A percentile compares a stretch with the other conserved stretches of the same genome.
These are phyloP conservation scores for Vidua macroura DNA, from an alignment of 2,113 vertebrate genomes.

Conservation along the genomic window DNA sequence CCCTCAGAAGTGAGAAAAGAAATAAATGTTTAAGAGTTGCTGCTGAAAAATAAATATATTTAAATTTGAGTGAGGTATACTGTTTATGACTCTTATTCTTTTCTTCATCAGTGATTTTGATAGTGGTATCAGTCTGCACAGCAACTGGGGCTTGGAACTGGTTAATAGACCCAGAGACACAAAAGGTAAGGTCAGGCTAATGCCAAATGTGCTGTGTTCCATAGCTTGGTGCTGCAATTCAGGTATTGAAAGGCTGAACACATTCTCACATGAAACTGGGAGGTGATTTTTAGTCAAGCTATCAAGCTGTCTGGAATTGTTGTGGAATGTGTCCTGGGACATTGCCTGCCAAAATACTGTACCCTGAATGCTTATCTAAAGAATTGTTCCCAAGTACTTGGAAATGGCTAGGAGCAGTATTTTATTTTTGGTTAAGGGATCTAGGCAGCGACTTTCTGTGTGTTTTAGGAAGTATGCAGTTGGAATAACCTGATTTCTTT, in stretches of 20 bases:
- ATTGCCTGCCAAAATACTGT: not conserved
- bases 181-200: conserved; percentile 81
- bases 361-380: not conserved
- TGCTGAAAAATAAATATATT: not conserved
- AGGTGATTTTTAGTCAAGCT: not conserved
- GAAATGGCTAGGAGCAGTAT: not conserved
- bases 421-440: not conserved
- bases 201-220: not conserved
- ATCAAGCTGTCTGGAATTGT: not conserved
- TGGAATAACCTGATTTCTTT: conserved; percentile 1
- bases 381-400: not conserved
- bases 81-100: conserved; percentile 48
- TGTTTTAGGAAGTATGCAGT: not conserved
- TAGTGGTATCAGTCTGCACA: conserved; percentile 97
- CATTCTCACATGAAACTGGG: not conserved
- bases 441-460: not conserved
- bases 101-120: conserved; percentile 89
- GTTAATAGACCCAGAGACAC: conserved; percentile 98
- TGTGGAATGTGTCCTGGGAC: not conserved
- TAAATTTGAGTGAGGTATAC: not conserved
- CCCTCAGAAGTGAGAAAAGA: not conserved
- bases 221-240: not conserved
- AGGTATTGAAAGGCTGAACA: not conserved
- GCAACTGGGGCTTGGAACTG: conserved; percentile 99
- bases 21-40: not conserved